Conservation (phyloP, 1,140 invertebrate species). For the Caerostris extrusa region DNA sequence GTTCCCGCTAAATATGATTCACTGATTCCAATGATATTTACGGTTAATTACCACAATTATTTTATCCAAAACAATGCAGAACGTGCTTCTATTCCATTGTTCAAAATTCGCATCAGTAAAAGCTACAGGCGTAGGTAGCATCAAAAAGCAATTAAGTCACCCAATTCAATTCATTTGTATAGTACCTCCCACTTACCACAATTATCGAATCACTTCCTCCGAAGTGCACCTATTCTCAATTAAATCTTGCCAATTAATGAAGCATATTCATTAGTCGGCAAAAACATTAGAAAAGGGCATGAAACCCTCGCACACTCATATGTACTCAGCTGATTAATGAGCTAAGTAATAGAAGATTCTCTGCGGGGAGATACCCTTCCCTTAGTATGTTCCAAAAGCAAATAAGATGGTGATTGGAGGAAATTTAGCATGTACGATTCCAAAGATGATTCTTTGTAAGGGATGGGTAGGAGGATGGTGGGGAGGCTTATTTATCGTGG, state of each 20-base stretch:
- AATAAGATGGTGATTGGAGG: neutral
- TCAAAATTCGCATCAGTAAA: too few species aligned
- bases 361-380: neutral
- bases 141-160: neutral
- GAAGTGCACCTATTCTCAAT: neutral
- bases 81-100: too few species aligned
- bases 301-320: neutral
- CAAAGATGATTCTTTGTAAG: neutral
- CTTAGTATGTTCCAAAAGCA: neutral
- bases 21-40: too few species aligned
- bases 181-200: neutral
- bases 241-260: neutral
- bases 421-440: slow-evolving; percentile 16
- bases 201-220: neutral
- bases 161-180: neutral
- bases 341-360: neutral
- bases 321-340: slow-evolving; percentile 49
- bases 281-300: neutral
- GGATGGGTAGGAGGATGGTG: neutral
- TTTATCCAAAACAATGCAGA: too few species aligned
- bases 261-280: neutral
- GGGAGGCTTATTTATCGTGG: slow-evolving; percentile 50
- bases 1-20: too few species aligned
- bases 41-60: too few species aligned
- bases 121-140: neutral